Conservation (phyloP, 92 coral and sea anemone species). For the Porites cylindrica region DNA sequence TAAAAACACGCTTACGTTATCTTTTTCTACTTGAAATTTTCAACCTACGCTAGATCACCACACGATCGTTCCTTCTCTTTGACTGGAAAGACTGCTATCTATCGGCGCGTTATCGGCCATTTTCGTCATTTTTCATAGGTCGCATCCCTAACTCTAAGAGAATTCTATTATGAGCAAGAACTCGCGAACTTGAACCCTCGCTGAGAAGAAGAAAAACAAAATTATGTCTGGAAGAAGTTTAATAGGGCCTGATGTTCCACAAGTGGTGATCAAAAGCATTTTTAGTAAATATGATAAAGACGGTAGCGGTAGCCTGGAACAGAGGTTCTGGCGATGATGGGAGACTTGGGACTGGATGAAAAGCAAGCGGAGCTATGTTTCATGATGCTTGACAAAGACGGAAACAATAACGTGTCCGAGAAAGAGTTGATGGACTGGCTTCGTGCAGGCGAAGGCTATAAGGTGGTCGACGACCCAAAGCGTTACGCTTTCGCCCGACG, state of each 20-base stretch:
- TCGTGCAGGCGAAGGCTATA: conserved; percentile 71
- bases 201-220: background rate
- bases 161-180: too few relatives aligned
- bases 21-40: too few relatives aligned
- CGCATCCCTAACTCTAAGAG: too few relatives aligned
- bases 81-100: too few relatives aligned
- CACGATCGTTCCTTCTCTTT: too few relatives aligned
- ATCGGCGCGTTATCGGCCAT: too few relatives aligned
- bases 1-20: too few relatives aligned
- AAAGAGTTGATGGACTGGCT: conserved; percentile 81
- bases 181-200: too few relatives aligned
- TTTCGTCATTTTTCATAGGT: too few relatives aligned
- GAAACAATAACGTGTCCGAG: conserved; percentile 67
- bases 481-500: conserved; percentile 75
- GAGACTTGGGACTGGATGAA: conserved; percentile 65
- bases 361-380: conserved; percentile 82
- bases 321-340: conserved; percentile 63
- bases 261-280: conserved; percentile 74
- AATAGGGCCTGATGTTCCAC: conserved; percentile 72
- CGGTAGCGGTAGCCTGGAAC: conserved; percentile 61
- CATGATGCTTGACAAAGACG: conserved; percentile 85
- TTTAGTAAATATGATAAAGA: conserved; percentile 78
- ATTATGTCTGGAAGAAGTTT: conserved; percentile 68
- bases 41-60: too few relatives aligned
- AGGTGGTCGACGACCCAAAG: conserved; percentile 62